Base-by-base conservation (phyloP, 2,113 vertebrate genomes). In the Bufo bufo region DNA sequence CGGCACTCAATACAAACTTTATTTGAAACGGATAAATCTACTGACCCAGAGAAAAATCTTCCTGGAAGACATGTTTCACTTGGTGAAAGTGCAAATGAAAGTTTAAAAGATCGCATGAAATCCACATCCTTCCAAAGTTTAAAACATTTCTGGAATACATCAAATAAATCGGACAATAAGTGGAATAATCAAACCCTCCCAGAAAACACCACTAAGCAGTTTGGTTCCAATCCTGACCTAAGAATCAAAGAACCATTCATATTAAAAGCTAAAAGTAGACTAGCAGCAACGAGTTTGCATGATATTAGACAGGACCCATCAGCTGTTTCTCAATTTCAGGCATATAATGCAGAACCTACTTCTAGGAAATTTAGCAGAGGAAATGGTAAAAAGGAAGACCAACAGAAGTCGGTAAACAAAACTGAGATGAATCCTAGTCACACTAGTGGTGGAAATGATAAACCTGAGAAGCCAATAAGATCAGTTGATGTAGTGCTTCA, bases 81-180 rank as follows among this genome's bases (percentile, higher is more conserved):
- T 47, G 95, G 94, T 92, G 95, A 96, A 85, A 96, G 94, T 91
- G 81, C 91, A 20, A 95, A 94, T 92, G 94, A 95, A 86, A 96
- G 93, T 91, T 75, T 90, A 20, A 91, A 91, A 84, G 92, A 93
- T 14, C 85, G 90, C 74, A 90, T 93, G 9, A 93, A 89, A 89
- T 94, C 92, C 59, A 92, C 89, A 49, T 95, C 96, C n/a, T 99
- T 99, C 89, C 95, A 96, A 90, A 97, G 89, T 89, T 86, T 99
- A 88, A 95, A 93, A 75, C 96, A 95, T 2, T 99, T 99, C 91
- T 99, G 98, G 98, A 93, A 92, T 78, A 94, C 91, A 13, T 92
- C 94, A 69, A 71, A 89, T 16, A 93, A 94, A 50, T 87, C 92
- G 43, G 90, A 91, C 17, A 90, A 49, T 69, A 91, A 58, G 5